phyloP scores from a whole-genome alignment of 1,140 invertebrate species.

The Holotrichia oblita region DNA sequence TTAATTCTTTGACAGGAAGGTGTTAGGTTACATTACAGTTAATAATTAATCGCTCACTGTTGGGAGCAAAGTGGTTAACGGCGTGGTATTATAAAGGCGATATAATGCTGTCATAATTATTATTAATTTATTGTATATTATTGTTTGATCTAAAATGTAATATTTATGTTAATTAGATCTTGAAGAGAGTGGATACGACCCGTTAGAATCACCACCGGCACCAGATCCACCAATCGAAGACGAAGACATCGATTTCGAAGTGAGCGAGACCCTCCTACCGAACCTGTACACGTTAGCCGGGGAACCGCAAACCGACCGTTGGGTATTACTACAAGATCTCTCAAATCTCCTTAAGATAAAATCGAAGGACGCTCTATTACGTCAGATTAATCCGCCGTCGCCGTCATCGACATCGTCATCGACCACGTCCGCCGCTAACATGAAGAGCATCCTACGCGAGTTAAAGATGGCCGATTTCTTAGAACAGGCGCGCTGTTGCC shows the following conservation, averaged over 20 bases:
- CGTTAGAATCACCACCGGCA: slow-evolving; percentile 71
- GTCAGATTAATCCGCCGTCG: slow-evolving; percentile 66
- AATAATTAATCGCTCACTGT: no score
- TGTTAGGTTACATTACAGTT: no score
- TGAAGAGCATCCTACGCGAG: slow-evolving; percentile 67
- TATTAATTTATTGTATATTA: no score
- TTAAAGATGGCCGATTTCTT: slow-evolving; percentile 80
- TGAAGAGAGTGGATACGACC: slow-evolving; percentile 71
- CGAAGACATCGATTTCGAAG: slow-evolving; percentile 72
- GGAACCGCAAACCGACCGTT: slow-evolving; percentile 62
- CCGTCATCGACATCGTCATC: slow-evolving; percentile 29
- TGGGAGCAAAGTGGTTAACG: no score
- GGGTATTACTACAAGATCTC: slow-evolving; percentile 82
- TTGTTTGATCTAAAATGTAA: no score
- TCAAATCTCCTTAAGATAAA: slow-evolving; percentile 74
- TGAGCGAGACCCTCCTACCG: slow-evolving; percentile 79
- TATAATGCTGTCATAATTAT: no score
- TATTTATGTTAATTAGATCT: slow-evolving; percentile 31
- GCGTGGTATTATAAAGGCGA: no score
- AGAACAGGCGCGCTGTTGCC: slow-evolving; percentile 80
- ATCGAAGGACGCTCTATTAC: slow-evolving; percentile 76
- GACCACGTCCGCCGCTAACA: slow-evolving; percentile 3
- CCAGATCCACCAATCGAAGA: slow-evolving; percentile 59
- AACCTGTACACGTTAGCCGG: slow-evolving; percentile 77
- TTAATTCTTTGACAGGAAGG: no score